A percentile compares a stretch with the other conserved stretches of the same genome.
These are phyloP conservation scores for Aphis craccivora DNA, from an alignment of 1,140 invertebrate genomes.

Conservation along the genomic window DNA sequence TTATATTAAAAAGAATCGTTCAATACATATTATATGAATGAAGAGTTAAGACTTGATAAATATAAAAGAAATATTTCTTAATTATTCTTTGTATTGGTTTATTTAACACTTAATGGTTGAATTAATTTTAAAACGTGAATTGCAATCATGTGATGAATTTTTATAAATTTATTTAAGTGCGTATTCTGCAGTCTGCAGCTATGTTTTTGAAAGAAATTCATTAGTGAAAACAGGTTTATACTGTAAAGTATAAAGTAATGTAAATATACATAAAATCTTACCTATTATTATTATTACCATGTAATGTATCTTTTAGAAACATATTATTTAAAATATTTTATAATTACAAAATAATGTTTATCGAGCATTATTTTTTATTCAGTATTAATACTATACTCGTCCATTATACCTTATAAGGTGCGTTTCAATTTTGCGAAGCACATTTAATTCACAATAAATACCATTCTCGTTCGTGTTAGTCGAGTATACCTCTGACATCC, in stretches of 20 bases:
- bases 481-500: background rate
- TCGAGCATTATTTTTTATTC: background rate
- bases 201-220: slow-evolving; percentile 1
- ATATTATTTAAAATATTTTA: slow-evolving; percentile 20
- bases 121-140: background rate
- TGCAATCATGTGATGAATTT: background rate
- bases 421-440: slow-evolving; percentile 6
- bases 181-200: background rate
- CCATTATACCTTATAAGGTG: slow-evolving; percentile 22
- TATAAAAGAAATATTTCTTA: background rate
- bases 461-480: background rate
- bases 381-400: background rate
- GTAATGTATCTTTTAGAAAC: background rate
- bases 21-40: background rate
- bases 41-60: background rate
- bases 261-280: background rate
- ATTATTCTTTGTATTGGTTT: background rate
- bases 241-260: background rate
- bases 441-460: slow-evolving; percentile 17
- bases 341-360: background rate
- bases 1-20: background rate
- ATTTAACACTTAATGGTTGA: background rate
- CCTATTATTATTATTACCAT: background rate
- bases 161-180: background rate
- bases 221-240: background rate